Evolutionary conservation across 2,888 invertebrate genomes (phyloP).

Genomic region (Salticus scenicus): DNA sequence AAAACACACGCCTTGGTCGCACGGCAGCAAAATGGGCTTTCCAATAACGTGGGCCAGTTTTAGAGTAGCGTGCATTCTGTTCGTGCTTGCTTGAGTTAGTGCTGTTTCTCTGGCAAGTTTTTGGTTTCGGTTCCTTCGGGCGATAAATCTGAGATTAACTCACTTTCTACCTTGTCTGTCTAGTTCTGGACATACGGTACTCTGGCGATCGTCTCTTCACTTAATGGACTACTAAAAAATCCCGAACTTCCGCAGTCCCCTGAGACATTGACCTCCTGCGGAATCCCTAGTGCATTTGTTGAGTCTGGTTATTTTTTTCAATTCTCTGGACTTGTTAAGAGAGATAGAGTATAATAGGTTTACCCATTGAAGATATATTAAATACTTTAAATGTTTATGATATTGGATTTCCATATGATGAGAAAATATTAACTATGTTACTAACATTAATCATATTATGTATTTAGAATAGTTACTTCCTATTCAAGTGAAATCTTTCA

Average conservation of each 20-base stretch:
- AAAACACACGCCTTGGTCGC: slow-evolving; percentile 19
- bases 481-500: no score
- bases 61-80: background rate
- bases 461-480: no score
- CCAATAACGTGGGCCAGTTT: slow-evolving; percentile 12
- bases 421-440: no score
- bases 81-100: background rate
- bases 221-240: slow-evolving; percentile 2
- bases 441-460: no score
- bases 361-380: no score
- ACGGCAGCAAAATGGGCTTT: background rate
- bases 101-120: background rate
- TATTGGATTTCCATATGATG: no score
- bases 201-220: background rate
- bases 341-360: no score
- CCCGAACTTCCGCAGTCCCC: background rate
- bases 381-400: no score
- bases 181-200: slow-evolving; percentile 4
- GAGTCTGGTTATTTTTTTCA: background rate
- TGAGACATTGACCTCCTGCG: slow-evolving; percentile 2
- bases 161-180: background rate
- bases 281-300: background rate
- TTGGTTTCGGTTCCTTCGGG: slow-evolving; percentile 1
- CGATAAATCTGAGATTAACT: background rate
- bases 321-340: background rate